phyloP scores from a whole-genome alignment of 1,140 invertebrate species.

The Procambarus virginalis region DNA sequence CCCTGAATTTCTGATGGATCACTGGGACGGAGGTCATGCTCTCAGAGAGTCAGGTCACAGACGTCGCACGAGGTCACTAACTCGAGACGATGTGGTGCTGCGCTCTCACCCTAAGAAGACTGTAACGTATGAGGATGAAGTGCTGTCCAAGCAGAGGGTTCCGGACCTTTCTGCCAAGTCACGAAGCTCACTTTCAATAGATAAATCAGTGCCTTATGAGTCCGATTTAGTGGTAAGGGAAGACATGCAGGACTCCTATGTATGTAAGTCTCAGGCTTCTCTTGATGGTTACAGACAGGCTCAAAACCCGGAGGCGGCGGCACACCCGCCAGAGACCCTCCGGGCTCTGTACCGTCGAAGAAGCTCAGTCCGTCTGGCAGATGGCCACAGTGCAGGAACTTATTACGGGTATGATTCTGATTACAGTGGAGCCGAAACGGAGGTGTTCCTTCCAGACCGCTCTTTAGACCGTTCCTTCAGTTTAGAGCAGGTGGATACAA shows the following conservation, averaged over 20 bases:
- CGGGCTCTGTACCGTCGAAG: constrained; percentile 46
- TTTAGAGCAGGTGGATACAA: constrained; percentile 52
- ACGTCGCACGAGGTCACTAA: constrained; percentile 42
- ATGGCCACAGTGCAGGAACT: constrained; percentile 66
- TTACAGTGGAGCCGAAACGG: constrained; percentile 70
- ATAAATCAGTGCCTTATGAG: constrained; percentile 68
- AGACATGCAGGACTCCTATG: constrained; percentile 53
- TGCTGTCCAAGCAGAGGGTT: constrained; percentile 34
- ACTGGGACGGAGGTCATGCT: not conserved
- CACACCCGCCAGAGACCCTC: constrained; percentile 16
- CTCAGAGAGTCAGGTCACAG: constrained; percentile 11
- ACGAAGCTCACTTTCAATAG: constrained; percentile 60
- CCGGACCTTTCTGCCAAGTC: constrained; percentile 37
- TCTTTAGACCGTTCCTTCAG: constrained; percentile 63
- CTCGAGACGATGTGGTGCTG: constrained; percentile 42
- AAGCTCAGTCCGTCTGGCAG: constrained; percentile 52
- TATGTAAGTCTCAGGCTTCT: constrained; percentile 44
- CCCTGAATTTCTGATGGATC: constrained; percentile 13
- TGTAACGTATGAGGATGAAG: constrained; percentile 61
- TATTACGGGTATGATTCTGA: constrained; percentile 71
- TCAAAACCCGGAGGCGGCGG: constrained; percentile 25
- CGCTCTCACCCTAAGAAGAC: constrained; percentile 52
- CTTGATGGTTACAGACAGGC: constrained; percentile 32
- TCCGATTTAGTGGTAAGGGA: constrained; percentile 60
- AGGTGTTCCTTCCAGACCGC: constrained; percentile 68